phyloP scores from a whole-genome alignment of 1,140 invertebrate species.

The Nylanderia fulva region DNA sequence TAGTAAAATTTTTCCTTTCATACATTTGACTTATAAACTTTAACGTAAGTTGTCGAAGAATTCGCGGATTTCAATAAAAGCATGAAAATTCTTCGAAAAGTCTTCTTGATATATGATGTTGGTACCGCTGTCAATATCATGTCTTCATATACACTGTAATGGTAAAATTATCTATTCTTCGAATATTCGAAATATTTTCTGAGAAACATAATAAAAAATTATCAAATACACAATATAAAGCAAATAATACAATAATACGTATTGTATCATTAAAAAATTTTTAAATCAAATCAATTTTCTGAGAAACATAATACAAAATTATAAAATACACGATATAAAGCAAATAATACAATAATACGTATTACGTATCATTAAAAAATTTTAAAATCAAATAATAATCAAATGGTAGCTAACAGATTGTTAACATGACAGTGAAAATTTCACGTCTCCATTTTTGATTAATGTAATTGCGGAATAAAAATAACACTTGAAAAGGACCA shows the following conservation, averaged over 20 bases:
- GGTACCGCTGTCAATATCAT: neutral
- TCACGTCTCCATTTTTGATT: too few relatives aligned
- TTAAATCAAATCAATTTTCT: too few relatives aligned
- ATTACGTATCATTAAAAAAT: too few relatives aligned
- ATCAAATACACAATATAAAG: neutral
- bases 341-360: neutral
- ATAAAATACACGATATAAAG: neutral
- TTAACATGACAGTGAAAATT: too few relatives aligned
- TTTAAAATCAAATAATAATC: neutral
- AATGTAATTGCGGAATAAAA: too few relatives aligned
- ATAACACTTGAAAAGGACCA: too few relatives aligned
- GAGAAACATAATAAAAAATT: neutral
- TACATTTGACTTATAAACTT: neutral
- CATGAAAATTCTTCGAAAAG: neutral
- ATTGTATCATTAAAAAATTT: too few relatives aligned
- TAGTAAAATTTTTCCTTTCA: too few relatives aligned
- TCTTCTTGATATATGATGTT: slow-evolving; percentile 1
- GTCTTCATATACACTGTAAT: neutral
- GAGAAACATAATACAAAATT: neutral
- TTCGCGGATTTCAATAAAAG: neutral
- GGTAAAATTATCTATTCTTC: neutral
- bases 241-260: neutral
- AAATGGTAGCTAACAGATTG: too few relatives aligned
- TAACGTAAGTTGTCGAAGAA: slow-evolving; percentile 14
- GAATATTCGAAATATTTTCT: slow-evolving; percentile 6